Evolutionary conservation across 2,888 invertebrate genomes (phyloP), one percentile per base, ranked within the genome.

Genomic region (Drosophila flavopinicola): DNA sequence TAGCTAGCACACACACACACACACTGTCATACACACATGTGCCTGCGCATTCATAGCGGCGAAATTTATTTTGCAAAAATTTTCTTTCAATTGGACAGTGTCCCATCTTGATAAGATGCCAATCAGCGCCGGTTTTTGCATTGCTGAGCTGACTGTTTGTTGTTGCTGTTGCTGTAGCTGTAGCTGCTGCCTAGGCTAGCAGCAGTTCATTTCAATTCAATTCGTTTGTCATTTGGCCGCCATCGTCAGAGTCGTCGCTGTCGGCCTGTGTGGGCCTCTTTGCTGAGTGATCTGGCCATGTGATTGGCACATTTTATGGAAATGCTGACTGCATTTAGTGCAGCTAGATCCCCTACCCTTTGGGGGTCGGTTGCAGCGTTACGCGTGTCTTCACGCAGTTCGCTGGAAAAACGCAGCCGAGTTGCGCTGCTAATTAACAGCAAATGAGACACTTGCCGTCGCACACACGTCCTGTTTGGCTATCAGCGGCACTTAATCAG

Each of bases 41-140:
- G 38, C 27, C 42, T 33, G 49, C 49, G 35, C 68, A 64, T 63
- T 69, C 79, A 83, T 71, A 67, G 66, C 67, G 57, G 70, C 79
- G 72, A 85, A 84, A 86, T 83, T 67, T 87, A 88, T 87, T 85
- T 87, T 82, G 73, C 84, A 85, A 87, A 76, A 67, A 86, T 86
- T 74, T 85, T 88, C 80, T 85, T 84, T 88, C 85, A 89, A 90
- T 88, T 90, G 90, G 90, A 89, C 90, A 88, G 72, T 85, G 88
- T 85, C 91, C 90, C 87, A 90, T 90, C 90, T 83, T 83, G 90
- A 90, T 91, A 90, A 91, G 90, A 88, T 88, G 88, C 82, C 88
- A 90, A 90, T 90, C 90, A 88, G 87, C 77, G 56, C 70, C 74
- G 71, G 78, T 66, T 78, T 84, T 75, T 80, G 69, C 73, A 69